These are phyloP conservation scores for Macrosoma leucophasiata DNA, from an alignment of 2,888 invertebrate genomes.

Conservation along the genomic window DNA sequence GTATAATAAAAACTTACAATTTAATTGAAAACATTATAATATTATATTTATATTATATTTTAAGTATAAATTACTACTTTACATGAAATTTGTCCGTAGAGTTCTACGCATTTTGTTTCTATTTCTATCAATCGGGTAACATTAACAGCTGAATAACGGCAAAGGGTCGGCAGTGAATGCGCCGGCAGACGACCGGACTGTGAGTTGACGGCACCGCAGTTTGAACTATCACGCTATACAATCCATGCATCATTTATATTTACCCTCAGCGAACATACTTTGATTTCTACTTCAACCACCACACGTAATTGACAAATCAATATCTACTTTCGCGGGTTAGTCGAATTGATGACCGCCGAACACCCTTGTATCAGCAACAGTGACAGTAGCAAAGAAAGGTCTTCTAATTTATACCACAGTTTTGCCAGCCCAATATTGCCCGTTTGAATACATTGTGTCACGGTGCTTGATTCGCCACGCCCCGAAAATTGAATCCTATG, in stretches of 20 bases:
- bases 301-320: conserved; percentile 61
- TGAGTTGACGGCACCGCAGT: conserved; percentile 53
- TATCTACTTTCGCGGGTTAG: conserved; percentile 39
- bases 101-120: conserved; percentile 1
- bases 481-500: conserved; percentile 72
- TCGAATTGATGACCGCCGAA: conserved; percentile 38
- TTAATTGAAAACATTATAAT: too few species aligned
- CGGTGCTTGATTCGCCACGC: conserved; percentile 74
- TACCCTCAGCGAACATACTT: conserved; percentile 75
- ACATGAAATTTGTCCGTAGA: too few species aligned
- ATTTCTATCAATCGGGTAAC: conserved; percentile 10
- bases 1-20: too few species aligned
- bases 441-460: conserved; percentile 73
- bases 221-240: conserved; percentile 78
- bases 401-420: conserved; percentile 65
- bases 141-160: conserved; percentile 30
- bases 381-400: conserved; percentile 54
- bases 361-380: conserved; percentile 46
- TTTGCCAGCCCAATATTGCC: conserved; percentile 64
- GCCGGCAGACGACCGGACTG: conserved; percentile 41
- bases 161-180: conserved; percentile 42
- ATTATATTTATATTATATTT: too few species aligned
- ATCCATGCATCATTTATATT: conserved; percentile 75
- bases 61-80: too few species aligned
- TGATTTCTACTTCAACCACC: conserved; percentile 63